Evolutionary conservation across 53 echinoderm and acorn worm genomes (phyloP).

Genomic region (Paracentrotus lividus): DNA sequence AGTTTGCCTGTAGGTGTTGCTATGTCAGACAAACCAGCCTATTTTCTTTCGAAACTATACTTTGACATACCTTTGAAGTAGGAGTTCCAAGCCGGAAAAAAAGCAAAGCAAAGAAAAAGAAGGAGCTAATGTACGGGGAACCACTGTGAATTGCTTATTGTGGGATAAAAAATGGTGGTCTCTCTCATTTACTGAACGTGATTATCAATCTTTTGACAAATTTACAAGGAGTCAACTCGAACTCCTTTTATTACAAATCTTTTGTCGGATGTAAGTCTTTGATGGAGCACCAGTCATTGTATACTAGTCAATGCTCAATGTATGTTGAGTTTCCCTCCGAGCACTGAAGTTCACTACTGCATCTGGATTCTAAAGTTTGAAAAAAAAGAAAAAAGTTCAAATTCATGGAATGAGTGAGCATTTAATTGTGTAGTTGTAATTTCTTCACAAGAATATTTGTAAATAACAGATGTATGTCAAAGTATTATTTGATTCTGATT

Average conservation of each 20-base stretch:
- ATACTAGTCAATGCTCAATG: neutral
- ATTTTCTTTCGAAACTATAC: no score
- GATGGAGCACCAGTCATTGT: neutral
- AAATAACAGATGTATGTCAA: no score
- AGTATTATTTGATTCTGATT: no score
- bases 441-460: no score
- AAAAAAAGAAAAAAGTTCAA: constrained; percentile 1
- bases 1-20: no score
- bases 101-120: neutral
- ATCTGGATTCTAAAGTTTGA: neutral
- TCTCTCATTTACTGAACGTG: neutral
- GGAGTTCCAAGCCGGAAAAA: no score
- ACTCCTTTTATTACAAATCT: constrained; percentile 28
- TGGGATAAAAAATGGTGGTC: neutral
- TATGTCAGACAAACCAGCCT: no score
- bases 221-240: constrained; percentile 44
- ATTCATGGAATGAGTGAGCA: neutral
- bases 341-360: neutral
- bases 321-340: neutral
- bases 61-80: no score
- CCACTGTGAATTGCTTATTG: no score
- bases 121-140: neutral
- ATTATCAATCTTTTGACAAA: neutral
- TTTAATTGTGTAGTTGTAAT: no score
- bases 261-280: neutral